A percentile compares a stretch with the other conserved stretches of the same genome.
Conservation (phyloP, 2,888 invertebrate genomes). For the Tachina fera region DNA sequence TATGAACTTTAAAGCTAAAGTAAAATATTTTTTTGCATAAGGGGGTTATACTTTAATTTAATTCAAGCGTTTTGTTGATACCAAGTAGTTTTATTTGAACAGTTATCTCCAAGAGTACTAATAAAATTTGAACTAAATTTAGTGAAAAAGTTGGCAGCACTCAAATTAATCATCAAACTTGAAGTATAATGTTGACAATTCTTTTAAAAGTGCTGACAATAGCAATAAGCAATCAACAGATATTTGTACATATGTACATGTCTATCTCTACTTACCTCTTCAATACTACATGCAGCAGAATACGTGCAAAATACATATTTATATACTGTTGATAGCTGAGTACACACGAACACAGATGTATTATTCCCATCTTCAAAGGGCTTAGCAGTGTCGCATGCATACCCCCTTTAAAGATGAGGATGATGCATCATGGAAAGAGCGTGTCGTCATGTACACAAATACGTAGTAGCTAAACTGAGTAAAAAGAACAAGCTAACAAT, state of each 20-base stretch:
- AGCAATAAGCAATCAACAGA: conserved; percentile 48
- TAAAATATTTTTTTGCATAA: too few species aligned
- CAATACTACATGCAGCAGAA: conserved; percentile 3
- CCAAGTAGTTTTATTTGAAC: too few species aligned
- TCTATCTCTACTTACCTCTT: conserved; percentile 8
- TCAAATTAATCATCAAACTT: conserved; percentile 26
- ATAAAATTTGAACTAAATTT: too few species aligned
- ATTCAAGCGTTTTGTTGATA: too few species aligned
- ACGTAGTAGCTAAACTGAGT: conserved; percentile 8
- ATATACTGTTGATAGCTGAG: conserved; percentile 8
- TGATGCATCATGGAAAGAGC: conserved; percentile 52
- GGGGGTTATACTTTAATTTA: too few species aligned
- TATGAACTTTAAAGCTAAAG: too few species aligned
- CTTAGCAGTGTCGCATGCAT: neutral
- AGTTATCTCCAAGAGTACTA: too few species aligned
- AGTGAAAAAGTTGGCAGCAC: too few species aligned
- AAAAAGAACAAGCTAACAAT: neutral
- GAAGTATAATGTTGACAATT: conserved; percentile 55
- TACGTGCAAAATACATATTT: conserved; percentile 6
- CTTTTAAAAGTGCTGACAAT: conserved; percentile 48
- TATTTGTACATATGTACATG: conserved; percentile 2
- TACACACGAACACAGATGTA: neutral
- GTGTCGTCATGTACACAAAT: conserved; percentile 41
- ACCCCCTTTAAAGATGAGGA: conserved; percentile 40
- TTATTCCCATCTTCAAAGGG: too few species aligned